phyloP scores from a whole-genome alignment of 2,797 vertebrate species.

The Sciurus carolinensis region DNA sequence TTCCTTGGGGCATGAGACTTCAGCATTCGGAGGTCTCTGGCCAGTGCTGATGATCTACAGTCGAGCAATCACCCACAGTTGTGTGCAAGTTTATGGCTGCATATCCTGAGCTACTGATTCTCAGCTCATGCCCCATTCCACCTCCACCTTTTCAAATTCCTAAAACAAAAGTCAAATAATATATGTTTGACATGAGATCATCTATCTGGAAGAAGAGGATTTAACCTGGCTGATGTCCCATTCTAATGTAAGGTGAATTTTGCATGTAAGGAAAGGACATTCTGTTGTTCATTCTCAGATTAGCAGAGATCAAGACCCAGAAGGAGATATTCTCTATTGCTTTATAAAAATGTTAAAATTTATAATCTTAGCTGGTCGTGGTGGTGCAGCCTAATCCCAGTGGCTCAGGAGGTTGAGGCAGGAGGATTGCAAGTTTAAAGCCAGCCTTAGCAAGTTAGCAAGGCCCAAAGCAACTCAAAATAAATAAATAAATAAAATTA shows the following conservation, averaged over 20 bases:
- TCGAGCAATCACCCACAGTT: background rate
- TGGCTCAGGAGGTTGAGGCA: no score
- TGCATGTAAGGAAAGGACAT: background rate
- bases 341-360: background rate
- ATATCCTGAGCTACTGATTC: background rate
- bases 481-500: no score
- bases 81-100: background rate
- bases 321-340: background rate
- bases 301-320: background rate
- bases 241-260: slow-evolving; percentile 7
- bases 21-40: background rate
- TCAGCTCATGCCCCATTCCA: background rate
- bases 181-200: background rate
- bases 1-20: background rate
- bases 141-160: background rate
- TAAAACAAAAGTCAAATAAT: slow-evolving; percentile 15
- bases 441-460: no score
- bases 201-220: background rate
- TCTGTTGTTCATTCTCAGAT: background rate
- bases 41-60: background rate
- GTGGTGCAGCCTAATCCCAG: background rate
- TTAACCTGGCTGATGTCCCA: background rate
- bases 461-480: no score
- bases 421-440: no score
- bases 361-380: background rate